Base-by-base conservation (phyloP, 2,888 invertebrate species). In the Drosophila merina region DNA sequence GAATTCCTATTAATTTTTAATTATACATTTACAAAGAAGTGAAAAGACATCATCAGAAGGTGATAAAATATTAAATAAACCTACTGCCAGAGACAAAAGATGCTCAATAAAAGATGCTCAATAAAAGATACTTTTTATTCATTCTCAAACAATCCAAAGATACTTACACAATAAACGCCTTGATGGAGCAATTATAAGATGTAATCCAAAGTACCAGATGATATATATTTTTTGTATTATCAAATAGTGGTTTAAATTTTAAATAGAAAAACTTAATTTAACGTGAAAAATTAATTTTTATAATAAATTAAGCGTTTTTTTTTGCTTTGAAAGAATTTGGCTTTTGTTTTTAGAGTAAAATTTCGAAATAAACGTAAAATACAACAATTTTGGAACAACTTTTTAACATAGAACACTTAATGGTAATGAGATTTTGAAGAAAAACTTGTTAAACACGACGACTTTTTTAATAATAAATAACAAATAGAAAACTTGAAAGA, bases 1-100 rank as follows among this genome's bases (percentile, higher is more conserved):
- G 33, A 55, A 57, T 47, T 56, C 28, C 45, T 64, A 78, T 68
- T 57, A 52, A 78, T 79, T 59, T 72, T 75, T 57, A 82, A 77
- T 73, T 71, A 66, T 74, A 62, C 44, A 51, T 57, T 57, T 68
- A 50, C 28, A 6, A 36, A 52, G 45, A 64, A 63, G 44, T 63
- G 14, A 25, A 45, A 64, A 5, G n/a, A 5, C n/a, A 45, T 5
- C 51, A 44, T 52, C 30, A 33, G 69, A 74, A 74, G 57, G 52
- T 66, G 52, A 42, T 25, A 57, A 71, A n/a, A 72, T 60, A 74
- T 67, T 38, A 51, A 62, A 55, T 48, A 55, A 66, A 49, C 14
- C 28, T 26, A 9, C 25, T 26, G 28, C 33, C 26, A 68, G 20
- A 83, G 68, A 72, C 76, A 68, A 72, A 70, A 48, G 40, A 12